A percentile compares a stretch with the other conserved stretches of the same genome.
phyloP scores from a whole-genome alignment of 2,797 vertebrate genomes.

The Hippopotamyrus pictus region DNA sequence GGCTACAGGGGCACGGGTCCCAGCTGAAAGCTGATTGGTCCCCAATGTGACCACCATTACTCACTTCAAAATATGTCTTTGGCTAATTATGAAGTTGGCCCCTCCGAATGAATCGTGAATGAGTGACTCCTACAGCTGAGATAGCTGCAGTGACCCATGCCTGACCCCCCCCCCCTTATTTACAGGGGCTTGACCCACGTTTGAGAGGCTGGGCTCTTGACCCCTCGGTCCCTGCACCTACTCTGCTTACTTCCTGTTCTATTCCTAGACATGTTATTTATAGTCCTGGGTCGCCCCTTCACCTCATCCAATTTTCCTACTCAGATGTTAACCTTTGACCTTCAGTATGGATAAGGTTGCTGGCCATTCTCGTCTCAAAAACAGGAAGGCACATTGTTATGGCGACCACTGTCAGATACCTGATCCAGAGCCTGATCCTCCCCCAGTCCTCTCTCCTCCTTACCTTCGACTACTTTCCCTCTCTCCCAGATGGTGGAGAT shows the following conservation, averaged over 20 bases:
- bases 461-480: conserved; percentile 11
- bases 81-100: neutral
- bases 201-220: neutral
- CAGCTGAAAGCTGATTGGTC: neutral
- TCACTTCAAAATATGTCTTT: neutral
- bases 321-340: conserved; percentile 10
- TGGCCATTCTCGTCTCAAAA: neutral
- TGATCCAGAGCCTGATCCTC: neutral
- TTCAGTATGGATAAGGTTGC: neutral
- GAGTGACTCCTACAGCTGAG: neutral
- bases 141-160: neutral
- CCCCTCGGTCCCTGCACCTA: neutral
- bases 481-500: conserved; percentile 90
- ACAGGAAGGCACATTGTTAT: neutral
- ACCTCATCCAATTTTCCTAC: neutral
- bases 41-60: neutral
- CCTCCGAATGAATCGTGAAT: neutral
- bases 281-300: neutral
- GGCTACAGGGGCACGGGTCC: neutral
- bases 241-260: neutral
- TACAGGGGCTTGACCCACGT: neutral
- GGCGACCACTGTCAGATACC: neutral
- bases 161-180: neutral
- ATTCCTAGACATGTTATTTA: neutral
- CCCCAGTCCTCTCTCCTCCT: neutral